These are phyloP conservation scores for Leptoteleia sp. DNA, from an alignment of 1,140 invertebrate species.

Conservation along the genomic window DNA sequence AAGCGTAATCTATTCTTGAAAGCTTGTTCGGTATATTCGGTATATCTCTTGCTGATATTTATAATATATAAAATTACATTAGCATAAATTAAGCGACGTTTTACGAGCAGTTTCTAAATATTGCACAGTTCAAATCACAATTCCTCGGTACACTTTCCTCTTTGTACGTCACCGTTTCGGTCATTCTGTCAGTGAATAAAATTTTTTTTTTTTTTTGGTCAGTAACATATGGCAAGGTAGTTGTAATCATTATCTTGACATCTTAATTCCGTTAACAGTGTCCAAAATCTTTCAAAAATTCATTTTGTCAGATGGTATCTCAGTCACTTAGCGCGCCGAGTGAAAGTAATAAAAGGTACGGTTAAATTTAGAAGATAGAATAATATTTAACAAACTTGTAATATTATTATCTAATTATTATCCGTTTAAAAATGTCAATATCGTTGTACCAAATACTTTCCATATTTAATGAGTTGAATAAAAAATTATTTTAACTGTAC, in stretches of 20 bases:
- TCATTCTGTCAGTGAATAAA: slow-evolving; percentile 2
- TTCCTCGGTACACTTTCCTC: not conserved
- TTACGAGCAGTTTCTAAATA: slow-evolving; percentile 19
- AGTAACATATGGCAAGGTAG: slow-evolving; percentile 24
- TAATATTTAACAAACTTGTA: no score
- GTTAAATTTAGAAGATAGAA: no score
- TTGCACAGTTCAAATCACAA: slow-evolving; percentile 45
- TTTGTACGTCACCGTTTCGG: not conserved
- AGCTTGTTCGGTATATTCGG: slow-evolving; percentile 25
- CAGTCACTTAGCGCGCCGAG: not conserved
- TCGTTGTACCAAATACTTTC: no score
- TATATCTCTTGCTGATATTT: not conserved
- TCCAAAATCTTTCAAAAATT: not conserved
- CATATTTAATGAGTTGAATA: no score
- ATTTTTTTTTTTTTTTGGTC: slow-evolving; percentile 8
- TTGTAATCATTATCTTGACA: slow-evolving; percentile 5
- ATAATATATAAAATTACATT: slow-evolving; percentile 8
- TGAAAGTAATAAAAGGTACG: not conserved
- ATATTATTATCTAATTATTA: no score
- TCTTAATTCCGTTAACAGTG: slow-evolving; percentile 7
- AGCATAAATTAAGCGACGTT: slow-evolving; percentile 8
- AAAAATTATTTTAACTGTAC: no score
- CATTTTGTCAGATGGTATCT: not conserved
- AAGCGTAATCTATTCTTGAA: slow-evolving; percentile 36
- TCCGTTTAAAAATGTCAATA: no score